Base-by-base conservation (phyloP, 2,113 vertebrate species). In the Gnathonemus echidnorhynchus region DNA sequence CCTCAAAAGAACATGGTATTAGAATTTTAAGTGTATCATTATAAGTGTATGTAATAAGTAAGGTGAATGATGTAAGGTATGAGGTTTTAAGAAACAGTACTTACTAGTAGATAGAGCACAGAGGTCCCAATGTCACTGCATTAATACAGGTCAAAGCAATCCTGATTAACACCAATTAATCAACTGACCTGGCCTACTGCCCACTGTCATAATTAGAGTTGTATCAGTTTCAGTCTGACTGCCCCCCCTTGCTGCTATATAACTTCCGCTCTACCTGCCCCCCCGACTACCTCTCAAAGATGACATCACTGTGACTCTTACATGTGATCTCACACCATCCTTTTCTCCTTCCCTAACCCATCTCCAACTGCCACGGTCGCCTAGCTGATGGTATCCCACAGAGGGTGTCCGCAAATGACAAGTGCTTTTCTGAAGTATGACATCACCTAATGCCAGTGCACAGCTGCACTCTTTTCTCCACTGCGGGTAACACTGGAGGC, bases 1-100 rank as follows among this genome's bases (percentile, higher is more conserved):
- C 56, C 13, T 70, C 19, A 48, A 48, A 88, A 45, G 21, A 88
- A 56, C 39, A 70, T 46, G 58, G 80, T 27, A 50, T 88, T 90
- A n/a, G 88, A 93, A 90, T 80, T 86, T 90, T 93, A 93, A 93
- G 91, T 92, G 94, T 92, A 91, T 88, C 50, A 53, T 24, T 24
- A 17, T 17, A 80, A 15, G 80, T 9, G 45, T 50, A 49, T 86
- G 84, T 91, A 88, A 86, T 90, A 86, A 21, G 77, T 70, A 70
- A 45, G 45, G 89, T 88, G 62, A 77, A 77, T 77, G 70, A 5
- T 80, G 2, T n/a, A 39, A 1, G 35, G 74, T 84, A 19, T 49
- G 7, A 50, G 48, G 48, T 86, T 49, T 24, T n/a, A 27, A 53
- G 46, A 62, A 39, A 90, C 83, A 39, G 50, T 24, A 88, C 11